These are phyloP conservation scores for Dasyurus viverrinus DNA, from an alignment of 2,113 vertebrate species.

Conservation along the genomic window DNA sequence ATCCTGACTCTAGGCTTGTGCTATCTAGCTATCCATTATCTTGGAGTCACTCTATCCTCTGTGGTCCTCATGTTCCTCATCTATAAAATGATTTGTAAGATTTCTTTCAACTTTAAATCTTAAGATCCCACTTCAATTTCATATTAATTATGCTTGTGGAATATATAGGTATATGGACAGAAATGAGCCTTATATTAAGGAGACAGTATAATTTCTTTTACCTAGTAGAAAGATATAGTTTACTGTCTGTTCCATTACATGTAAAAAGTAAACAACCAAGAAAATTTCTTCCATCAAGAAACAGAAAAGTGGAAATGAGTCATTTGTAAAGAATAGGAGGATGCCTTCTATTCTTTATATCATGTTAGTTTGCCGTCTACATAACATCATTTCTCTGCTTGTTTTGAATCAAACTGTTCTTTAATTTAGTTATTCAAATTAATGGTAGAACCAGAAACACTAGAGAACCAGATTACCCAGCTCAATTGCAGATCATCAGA, in stretches of 20 bases:
- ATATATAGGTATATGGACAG: background rate
- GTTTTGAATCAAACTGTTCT: background rate
- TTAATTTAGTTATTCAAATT: background rate
- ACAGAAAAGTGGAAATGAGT: background rate
- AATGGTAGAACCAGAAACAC: background rate
- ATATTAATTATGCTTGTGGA: background rate
- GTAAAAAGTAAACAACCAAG: constrained; percentile 9
- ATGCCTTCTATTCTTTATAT: background rate
- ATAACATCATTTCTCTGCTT: background rate
- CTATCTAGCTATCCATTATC: background rate
- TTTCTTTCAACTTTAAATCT: background rate
- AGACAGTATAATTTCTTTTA: background rate
- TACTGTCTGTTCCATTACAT: background rate
- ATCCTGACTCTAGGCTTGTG: too few relatives aligned
- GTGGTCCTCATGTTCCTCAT: background rate
- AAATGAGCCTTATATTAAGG: background rate
- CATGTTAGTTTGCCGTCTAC: background rate
- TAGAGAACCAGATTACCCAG: background rate
- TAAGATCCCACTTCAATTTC: background rate
- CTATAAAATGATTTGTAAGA: background rate
- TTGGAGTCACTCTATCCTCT: background rate
- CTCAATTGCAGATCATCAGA: background rate
- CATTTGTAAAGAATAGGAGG: background rate
- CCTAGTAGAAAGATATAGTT: background rate
- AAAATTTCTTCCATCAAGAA: background rate